These are phyloP conservation scores for Martes martes DNA, from an alignment of 2,113 vertebrate species.

Conservation along the genomic window DNA sequence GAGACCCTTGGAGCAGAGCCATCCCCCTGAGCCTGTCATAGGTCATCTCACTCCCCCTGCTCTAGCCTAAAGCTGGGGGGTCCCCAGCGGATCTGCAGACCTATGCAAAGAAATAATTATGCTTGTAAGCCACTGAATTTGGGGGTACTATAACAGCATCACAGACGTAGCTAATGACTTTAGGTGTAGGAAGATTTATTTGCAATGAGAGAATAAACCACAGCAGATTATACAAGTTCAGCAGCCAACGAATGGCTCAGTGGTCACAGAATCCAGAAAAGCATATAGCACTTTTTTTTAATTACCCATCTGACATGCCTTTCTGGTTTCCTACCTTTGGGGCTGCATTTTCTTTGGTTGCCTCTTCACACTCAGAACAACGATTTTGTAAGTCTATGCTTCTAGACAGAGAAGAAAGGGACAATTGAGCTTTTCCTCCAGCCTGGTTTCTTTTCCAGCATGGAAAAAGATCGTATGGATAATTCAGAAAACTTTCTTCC, in stretches of 20 bases:
- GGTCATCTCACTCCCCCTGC: too few species aligned
- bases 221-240: neutral
- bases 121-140: neutral
- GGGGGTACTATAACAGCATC: neutral
- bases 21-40: neutral
- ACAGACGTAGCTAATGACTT: neutral
- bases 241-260: neutral
- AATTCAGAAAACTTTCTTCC: neutral
- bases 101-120: neutral
- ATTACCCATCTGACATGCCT: neutral
- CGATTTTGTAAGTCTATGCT: neutral
- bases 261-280: neutral
- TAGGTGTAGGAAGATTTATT: neutral
- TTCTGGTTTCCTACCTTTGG: neutral
- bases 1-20: neutral
- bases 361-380: neutral
- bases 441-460: neutral
- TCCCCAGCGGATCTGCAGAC: neutral
- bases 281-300: neutral
- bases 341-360: neutral
- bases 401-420: neutral
- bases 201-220: neutral
- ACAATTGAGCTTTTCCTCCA: neutral
- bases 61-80: neutral
- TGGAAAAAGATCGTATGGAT: neutral